Evolutionary conservation across 2,113 vertebrate genomes (phyloP), one percentile per base, ranked within the genome.

Genomic region (Gobiocypris rarus): DNA sequence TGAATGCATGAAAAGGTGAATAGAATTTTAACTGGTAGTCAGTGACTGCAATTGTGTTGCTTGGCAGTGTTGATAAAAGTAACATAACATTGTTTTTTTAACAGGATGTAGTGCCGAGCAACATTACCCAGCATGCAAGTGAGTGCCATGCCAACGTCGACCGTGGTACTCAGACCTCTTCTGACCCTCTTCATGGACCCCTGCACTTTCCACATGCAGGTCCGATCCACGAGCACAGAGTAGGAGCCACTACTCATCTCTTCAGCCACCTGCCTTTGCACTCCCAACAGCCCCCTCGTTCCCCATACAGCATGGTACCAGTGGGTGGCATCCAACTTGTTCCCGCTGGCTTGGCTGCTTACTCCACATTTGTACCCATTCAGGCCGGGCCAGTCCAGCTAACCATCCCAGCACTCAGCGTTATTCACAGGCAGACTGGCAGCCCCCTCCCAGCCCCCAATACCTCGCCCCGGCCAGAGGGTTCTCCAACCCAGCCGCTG

Each of bases 261-360:
- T 99, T 98, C 86, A 99, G 97, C 90, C 98, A 99, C 92, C 95
- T 99, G 5, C 98, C 97, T 19, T 87, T 97, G 91, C 98, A 99
- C 89, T 99, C 98, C 0, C 98, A 97, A 89, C 96, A 93, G 88
- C 97, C 96, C 1, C 87, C 92, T 9, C 95, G 94, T 88, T 95
- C 96, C 0, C 92, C 97, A 4, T 97, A 96, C 22, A 95, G 96
- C 88, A 95, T 97, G 92, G 92, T 97, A 15, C 97, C 97, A 0
- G 94, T 98, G 0, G 97, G 98, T 1, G 97, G 97, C 0, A 97
- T 99, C 88, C 98, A 98, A 34, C 94, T 98, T 90, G 96, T 98
- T 3, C 96, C 97, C 0, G 94, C 96, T 0, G 95, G 97, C 83
- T 91, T 99, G 87, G 94, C 97, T 0, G 94, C 96, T 9, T 98